Percentiles rank a stretch among this genome's conserved stretches.
Conservation (phyloP, 2,888 invertebrate genomes). For the Enoplolaimus lenunculus region DNA sequence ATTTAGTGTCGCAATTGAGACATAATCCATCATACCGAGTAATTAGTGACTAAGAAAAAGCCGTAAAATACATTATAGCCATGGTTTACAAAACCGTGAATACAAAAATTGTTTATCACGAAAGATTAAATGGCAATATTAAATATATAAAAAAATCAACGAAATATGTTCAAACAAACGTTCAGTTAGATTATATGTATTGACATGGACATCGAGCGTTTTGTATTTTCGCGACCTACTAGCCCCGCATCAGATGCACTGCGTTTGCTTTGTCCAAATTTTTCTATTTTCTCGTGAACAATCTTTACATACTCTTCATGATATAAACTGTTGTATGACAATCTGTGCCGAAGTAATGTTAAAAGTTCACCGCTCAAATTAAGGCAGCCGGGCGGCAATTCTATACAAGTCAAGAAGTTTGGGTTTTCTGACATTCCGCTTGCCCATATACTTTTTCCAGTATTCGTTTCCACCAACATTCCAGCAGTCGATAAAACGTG, state of each 20-base stretch:
- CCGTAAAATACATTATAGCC: no score
- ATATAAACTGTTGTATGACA: background rate
- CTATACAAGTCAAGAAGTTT: background rate
- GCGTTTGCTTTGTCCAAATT: background rate
- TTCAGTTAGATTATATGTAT: no score
- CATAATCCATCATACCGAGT: background rate
- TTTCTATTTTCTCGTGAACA: background rate
- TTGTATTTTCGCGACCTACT: no score
- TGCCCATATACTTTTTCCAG: background rate
- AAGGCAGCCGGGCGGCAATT: background rate
- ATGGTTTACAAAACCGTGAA: no score
- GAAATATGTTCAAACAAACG: no score
- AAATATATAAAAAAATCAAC: no score
- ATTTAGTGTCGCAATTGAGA: background rate
- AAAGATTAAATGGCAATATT: no score
- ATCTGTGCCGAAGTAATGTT: background rate
- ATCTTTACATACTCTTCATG: background rate
- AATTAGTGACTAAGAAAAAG: no score
- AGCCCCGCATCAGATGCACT: no score
- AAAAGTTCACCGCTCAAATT: background rate
- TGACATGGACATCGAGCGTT: background rate
- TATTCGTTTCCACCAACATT: background rate
- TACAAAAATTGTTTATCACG: no score
- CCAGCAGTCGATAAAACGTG: background rate
- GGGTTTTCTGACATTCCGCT: background rate